Evolutionary conservation across 2,888 invertebrate species (phyloP).

Genomic region (Dione vanillae): DNA sequence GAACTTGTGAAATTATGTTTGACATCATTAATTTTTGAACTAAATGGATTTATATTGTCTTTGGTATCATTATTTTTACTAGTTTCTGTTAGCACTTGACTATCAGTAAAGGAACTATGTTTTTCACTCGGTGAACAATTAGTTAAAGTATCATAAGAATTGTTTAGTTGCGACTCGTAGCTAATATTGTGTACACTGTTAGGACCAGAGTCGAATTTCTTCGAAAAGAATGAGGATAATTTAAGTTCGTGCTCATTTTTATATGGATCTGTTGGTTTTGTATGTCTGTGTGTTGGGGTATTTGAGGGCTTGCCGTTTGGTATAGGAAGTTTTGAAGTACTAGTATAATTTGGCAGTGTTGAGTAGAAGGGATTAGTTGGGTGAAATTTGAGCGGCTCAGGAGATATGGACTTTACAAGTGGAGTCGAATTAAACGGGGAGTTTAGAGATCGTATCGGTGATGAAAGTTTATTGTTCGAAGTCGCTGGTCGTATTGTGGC

Average conservation of each 20-base stretch:
- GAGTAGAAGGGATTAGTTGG: conserved; percentile 81
- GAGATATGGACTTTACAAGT: conserved; percentile 64
- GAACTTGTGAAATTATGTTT: conserved; percentile 70
- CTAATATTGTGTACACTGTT: conserved; percentile 64
- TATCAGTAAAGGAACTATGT: conserved; percentile 54
- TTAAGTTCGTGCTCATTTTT: conserved; percentile 49
- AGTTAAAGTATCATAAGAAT: conserved; percentile 33
- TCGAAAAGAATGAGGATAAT: conserved; percentile 53
- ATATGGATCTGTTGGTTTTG: conserved; percentile 62
- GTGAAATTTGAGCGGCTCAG: conserved; percentile 70
- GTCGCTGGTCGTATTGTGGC: conserved; percentile 73
- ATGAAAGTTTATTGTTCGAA: conserved; percentile 60
- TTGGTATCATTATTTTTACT: conserved; percentile 58
- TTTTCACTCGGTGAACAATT: conserved; percentile 55
- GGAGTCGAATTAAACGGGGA: conserved; percentile 69
- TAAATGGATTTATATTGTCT: conserved; percentile 65
- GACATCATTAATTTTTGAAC: conserved; percentile 66
- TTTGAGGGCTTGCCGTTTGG: conserved; percentile 68
- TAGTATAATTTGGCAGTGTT: conserved; percentile 74
- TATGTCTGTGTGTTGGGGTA: conserved; percentile 60
- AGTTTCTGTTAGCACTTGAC: conserved; percentile 54
- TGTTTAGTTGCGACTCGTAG: conserved; percentile 50
- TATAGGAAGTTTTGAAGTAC: conserved; percentile 76
- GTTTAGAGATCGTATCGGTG: conserved; percentile 62
- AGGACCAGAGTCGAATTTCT: conserved; percentile 59